phyloP scores from a whole-genome alignment of 2,113 vertebrate species.

The Percina caprodes region DNA sequence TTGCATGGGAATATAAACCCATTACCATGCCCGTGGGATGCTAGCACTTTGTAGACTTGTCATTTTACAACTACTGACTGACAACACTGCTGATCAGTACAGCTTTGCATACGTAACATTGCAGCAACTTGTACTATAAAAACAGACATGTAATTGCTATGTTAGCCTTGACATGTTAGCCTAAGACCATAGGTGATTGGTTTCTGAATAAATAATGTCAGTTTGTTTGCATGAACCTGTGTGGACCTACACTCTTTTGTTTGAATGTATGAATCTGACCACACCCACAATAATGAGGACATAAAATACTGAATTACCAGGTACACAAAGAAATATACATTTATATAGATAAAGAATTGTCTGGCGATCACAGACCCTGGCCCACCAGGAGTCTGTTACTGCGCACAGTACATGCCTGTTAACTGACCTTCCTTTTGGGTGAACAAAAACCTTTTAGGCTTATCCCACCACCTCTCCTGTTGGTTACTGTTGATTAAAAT shows the following conservation, averaged over 20 bases:
- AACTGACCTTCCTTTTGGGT: not conserved
- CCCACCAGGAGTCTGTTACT: not conserved
- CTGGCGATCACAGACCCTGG: not conserved
- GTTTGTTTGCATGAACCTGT: no score
- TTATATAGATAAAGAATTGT: not conserved
- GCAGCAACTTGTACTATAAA: not conserved
- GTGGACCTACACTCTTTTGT: not conserved
- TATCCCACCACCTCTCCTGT: not conserved
- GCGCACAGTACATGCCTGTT: not conserved
- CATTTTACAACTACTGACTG: no score
- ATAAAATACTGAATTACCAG: not conserved
- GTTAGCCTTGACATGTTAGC: not conserved
- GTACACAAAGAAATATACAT: not conserved
- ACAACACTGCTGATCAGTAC: no score
- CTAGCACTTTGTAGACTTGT: not conserved
- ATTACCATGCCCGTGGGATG: not conserved
- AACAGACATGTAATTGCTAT: no score
- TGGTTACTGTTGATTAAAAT: not conserved
- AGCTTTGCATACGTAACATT: no score
- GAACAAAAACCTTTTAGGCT: not conserved
- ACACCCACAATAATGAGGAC: not conserved
- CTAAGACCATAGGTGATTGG: not conserved
- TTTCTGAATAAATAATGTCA: no score
- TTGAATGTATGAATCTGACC: not conserved
- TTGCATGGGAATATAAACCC: not conserved